Evolutionary conservation across 2,113 vertebrate genomes (phyloP), one percentile per base, ranked within the genome.

Genomic region (Lethenteron camtschaticum): DNA sequence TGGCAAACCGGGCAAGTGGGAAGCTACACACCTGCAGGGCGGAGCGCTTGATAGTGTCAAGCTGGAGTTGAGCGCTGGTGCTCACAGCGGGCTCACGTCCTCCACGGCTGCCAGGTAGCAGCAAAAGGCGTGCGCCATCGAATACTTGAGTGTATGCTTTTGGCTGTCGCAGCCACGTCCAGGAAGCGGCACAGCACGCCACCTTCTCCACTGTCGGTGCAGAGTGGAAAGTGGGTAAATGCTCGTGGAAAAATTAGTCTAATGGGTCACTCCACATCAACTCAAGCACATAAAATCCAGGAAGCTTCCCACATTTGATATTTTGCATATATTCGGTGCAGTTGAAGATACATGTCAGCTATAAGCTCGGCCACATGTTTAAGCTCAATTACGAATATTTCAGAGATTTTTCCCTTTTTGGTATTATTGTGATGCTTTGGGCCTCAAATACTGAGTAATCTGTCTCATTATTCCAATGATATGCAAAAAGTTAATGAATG

Each of bases 71-170:
- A 8, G 94, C 94, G 76, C 92, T 82, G 57, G 94, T 99, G 70
- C 90, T 91, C 75, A 99, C 94, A 2, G 94, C 87, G 92, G 94
- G 76, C 96, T 96, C 24, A 94, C 92, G n/a, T 96, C 94, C 76
- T 99, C 92, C 74, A 99, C 86, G 2, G 90, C 87, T 8, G 89
- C 86, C 79, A 99, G 80, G 73, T 96, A 91, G 80, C 90, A 95
- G 83, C 94, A 99, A 81, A 99, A 96, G 41, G 89, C 87, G 2
- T 99, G 94, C 9, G 94, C 90, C 77, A 99, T 77, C 1, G 92
- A 87, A 68, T 99, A 99, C 75, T 99, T 99, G 73, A 99, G 81
- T 66, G 92, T 71, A 74, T 99, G 78, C 95, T 99, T 80, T 96
- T 99, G n/a, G 88, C 92, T 76, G 96, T 87, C 0, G 94, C 91